Percentiles rank a stretch among this genome's conserved stretches.
Evolutionary conservation across 2,888 invertebrate species (phyloP).

Genomic region (Caenorhabditis imperialis): DNA sequence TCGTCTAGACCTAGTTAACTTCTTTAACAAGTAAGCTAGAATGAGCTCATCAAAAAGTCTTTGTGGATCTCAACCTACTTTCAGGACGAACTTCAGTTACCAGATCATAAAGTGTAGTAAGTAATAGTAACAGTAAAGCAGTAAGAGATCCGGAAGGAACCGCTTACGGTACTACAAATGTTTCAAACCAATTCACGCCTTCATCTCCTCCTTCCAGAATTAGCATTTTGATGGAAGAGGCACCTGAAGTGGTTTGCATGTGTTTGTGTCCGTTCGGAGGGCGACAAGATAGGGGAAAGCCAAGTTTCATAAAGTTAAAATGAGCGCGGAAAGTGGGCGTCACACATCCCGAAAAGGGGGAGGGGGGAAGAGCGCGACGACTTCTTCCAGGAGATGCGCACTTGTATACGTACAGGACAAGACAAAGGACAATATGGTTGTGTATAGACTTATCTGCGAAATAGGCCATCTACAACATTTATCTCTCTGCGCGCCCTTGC

Average conservation of each 20-base stretch:
- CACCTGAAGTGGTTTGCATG: conserved; percentile 38
- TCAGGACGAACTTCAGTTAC: too few relatives aligned
- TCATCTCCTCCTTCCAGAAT: conserved; percentile 10
- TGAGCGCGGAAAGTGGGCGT: conserved; percentile 29
- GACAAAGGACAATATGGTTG: conserved; percentile 53
- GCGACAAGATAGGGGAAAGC: too few relatives aligned
- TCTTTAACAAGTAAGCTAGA: too few relatives aligned
- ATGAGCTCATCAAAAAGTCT: too few relatives aligned
- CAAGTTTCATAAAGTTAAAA: conserved; percentile 56
- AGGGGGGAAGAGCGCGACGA: conserved; percentile 15
- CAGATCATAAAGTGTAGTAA: too few relatives aligned
- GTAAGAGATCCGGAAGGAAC: neutral
- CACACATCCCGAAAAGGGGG: conserved; percentile 21
- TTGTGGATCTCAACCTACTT: too few relatives aligned
- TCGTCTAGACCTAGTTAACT: too few relatives aligned
- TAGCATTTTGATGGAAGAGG: conserved; percentile 46
- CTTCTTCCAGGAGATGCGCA: conserved; percentile 51
- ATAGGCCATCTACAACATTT: conserved; percentile 61
- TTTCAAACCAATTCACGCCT: neutral
- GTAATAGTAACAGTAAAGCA: too few relatives aligned
- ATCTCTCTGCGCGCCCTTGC: conserved; percentile 45
- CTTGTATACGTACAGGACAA: conserved; percentile 42
- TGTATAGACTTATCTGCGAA: conserved; percentile 56
- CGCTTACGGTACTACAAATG: neutral
- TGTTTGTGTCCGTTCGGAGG: conserved; percentile 11